Evolutionary conservation across 2,888 invertebrate species (phyloP).

Genomic region (Caenorhabditis doughertyi): DNA sequence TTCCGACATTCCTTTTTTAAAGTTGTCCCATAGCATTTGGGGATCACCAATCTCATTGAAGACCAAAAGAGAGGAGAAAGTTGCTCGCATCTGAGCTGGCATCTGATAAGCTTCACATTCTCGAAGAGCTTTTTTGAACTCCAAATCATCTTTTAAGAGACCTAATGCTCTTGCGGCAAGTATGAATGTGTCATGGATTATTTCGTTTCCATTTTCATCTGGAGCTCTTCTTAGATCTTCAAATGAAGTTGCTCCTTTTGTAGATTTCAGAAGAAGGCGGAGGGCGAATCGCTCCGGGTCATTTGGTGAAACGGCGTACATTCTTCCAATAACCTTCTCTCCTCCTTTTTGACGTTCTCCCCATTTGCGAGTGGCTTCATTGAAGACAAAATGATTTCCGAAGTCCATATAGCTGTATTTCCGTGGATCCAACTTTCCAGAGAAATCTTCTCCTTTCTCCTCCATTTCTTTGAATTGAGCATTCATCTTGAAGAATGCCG

Average conservation of each 20-base stretch:
- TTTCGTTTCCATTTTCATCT: constrained; percentile 9
- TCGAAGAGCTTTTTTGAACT: neutral
- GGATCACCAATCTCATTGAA: constrained; percentile 20
- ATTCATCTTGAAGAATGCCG: constrained; percentile 1
- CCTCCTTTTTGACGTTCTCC: neutral
- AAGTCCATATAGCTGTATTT: neutral
- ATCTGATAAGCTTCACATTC: neutral
- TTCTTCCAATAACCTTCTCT: neutral
- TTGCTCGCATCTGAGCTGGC: constrained; percentile 9
- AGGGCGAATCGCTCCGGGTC: constrained; percentile 38
- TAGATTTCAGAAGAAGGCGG: constrained; percentile 20
- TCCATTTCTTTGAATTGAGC: constrained; percentile 1
- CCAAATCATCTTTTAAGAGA: constrained; percentile 26
- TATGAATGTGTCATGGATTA: constrained; percentile 1
- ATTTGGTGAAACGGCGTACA: constrained; percentile 3
- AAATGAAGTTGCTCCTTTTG: constrained; percentile 27
- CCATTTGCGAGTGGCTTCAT: neutral
- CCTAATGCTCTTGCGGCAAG: constrained; percentile 30
- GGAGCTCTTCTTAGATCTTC: constrained; percentile 16
- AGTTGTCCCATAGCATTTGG: constrained; percentile 3
- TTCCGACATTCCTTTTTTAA: constrained; percentile 32
- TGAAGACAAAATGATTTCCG: neutral
- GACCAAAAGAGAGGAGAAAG: neutral
- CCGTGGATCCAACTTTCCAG: neutral
- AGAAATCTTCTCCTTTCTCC: constrained; percentile 2